phyloP scores from a whole-genome alignment of 1,140 invertebrate genomes.

The Callitettix versicolor region DNA sequence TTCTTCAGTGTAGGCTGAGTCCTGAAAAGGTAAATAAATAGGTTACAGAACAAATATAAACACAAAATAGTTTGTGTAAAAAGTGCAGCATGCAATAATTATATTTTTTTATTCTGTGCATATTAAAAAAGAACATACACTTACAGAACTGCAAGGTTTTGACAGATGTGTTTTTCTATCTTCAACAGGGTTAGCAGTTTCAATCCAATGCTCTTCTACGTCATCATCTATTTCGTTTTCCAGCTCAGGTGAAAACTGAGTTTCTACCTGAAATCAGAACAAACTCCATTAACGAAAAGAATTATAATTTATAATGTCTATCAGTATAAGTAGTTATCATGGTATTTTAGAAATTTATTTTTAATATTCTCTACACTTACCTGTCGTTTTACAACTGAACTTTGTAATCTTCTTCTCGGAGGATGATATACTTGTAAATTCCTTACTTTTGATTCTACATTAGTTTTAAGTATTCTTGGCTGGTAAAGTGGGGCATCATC shows the following conservation, averaged over 20 bases:
- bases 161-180: neutral
- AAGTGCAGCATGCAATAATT: neutral
- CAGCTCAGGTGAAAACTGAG: too few relatives aligned
- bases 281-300: too few relatives aligned
- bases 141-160: constrained; percentile 13
- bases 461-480: constrained; percentile 16
- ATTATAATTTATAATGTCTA: too few relatives aligned
- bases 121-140: neutral
- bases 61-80: neutral
- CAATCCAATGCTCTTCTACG: too few relatives aligned
- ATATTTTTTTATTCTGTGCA: too few relatives aligned
- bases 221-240: too few relatives aligned
- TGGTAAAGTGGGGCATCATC: constrained; percentile 5
- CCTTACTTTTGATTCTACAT: constrained; percentile 14
- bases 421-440: constrained; percentile 20
- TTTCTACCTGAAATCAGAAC: too few relatives aligned
- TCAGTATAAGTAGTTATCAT: too few relatives aligned
- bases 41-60: neutral
- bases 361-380: too few relatives aligned
- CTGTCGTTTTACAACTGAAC: too few relatives aligned
- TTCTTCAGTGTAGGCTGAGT: constrained; percentile 27
- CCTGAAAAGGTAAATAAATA: constrained; percentile 9
- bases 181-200: neutral
- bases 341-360: too few relatives aligned
- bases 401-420: constrained; percentile 15